Conservation (phyloP, 2,888 invertebrate species). For the Diaphora mendica region DNA sequence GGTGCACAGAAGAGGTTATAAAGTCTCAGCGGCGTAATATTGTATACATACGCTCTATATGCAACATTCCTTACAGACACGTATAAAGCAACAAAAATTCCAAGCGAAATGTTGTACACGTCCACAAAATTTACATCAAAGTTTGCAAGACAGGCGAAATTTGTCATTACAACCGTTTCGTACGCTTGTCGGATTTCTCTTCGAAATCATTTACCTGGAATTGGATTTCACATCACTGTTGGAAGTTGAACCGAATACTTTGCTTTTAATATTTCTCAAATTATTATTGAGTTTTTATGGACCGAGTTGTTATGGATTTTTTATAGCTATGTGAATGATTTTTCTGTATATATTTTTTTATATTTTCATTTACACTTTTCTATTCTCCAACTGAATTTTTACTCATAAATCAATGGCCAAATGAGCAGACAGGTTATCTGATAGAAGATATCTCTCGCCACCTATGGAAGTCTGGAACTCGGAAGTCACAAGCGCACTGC, state of each 20-base stretch:
- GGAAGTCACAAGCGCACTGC: too few species aligned
- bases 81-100: not conserved
- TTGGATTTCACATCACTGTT: conserved; percentile 49
- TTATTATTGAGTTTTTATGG: not conserved
- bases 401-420: too few species aligned
- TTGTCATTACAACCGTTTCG: conserved; percentile 30
- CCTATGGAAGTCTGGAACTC: too few species aligned
- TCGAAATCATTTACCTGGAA: conserved; percentile 45
- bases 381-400: not conserved
- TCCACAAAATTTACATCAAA: conserved; percentile 32
- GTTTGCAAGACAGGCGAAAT: conserved; percentile 30
- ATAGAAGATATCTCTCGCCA: too few species aligned
- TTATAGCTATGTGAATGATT: not conserved
- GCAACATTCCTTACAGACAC: not conserved
- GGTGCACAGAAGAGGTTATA: not conserved
- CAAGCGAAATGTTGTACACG: conserved; percentile 22
- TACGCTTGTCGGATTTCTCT: conserved; percentile 25
- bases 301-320: conserved; percentile 5
- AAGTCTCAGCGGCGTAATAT: not conserved
- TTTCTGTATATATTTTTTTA: too few species aligned
- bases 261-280: conserved; percentile 21
- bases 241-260: conserved; percentile 46
- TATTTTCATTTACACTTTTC: not conserved
- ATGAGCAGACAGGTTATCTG: too few species aligned
- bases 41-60: not conserved